phyloP scores from a whole-genome alignment of 2,797 vertebrate genomes.

The Lemur catta region DNA sequence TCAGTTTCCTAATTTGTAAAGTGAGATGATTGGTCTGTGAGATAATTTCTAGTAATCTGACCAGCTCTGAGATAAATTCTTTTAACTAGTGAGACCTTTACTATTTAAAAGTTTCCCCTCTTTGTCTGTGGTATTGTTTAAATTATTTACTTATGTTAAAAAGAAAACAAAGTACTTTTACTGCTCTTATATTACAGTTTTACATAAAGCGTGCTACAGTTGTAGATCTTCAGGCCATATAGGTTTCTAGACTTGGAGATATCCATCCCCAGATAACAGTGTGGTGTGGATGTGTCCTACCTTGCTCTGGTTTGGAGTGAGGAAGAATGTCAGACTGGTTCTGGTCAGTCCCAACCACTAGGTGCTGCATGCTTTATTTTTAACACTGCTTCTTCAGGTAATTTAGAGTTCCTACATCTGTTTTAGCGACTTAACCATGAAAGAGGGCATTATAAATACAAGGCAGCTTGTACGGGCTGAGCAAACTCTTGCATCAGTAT shows the following conservation, averaged over 20 bases:
- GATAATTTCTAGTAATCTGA: background rate
- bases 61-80: background rate
- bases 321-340: background rate
- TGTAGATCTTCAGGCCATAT: background rate
- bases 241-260: background rate
- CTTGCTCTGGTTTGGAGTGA: background rate
- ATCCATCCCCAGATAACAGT: background rate
- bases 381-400: background rate
- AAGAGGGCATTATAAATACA: background rate
- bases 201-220: background rate
- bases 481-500: background rate
- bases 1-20: background rate
- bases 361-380: background rate
- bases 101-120: background rate
- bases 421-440: background rate
- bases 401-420: background rate
- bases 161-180: background rate
- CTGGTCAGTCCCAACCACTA: background rate
- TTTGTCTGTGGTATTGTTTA: background rate
- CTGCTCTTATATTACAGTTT: background rate
- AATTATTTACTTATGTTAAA: background rate
- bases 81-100: background rate
- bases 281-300: background rate
- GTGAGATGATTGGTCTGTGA: background rate
- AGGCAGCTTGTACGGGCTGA: background rate